Evolutionary conservation across 2,888 invertebrate genomes (phyloP).

Genomic region (Sarcophaga carnaria): DNA sequence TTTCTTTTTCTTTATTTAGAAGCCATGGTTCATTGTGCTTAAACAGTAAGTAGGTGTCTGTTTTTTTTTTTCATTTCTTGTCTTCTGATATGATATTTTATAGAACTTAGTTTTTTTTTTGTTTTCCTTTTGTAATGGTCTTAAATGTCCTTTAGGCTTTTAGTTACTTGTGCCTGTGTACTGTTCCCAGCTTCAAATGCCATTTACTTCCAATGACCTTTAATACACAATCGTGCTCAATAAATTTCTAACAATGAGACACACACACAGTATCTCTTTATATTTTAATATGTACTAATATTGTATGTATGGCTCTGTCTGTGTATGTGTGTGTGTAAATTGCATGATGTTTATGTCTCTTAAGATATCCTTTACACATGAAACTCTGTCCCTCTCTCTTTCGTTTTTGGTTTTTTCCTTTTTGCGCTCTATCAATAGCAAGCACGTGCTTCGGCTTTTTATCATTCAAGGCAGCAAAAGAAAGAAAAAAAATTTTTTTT

Average conservation of each 20-base stretch:
- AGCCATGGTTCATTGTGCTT: conserved; percentile 59
- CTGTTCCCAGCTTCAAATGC: conserved; percentile 16
- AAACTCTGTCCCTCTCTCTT: conserved; percentile 39
- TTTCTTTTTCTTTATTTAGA: conserved; percentile 15
- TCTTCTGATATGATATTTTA: background rate
- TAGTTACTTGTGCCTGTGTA: conserved; percentile 16
- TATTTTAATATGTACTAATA: conserved; percentile 26
- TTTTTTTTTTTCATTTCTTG: background rate
- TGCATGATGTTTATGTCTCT: conserved; percentile 50
- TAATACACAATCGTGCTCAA: conserved; percentile 40
- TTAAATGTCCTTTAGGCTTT: conserved; percentile 35
- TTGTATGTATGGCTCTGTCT: background rate
- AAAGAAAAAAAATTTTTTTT: background rate
- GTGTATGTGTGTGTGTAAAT: conserved; percentile 13
- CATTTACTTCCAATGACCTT: conserved; percentile 55
- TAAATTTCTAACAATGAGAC: conserved; percentile 38
- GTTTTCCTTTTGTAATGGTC: background rate
- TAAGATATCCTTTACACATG: conserved; percentile 67
- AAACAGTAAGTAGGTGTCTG: background rate
- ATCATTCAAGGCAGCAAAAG: conserved; percentile 36
- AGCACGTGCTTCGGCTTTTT: conserved; percentile 69
- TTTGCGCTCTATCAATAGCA: conserved; percentile 9
- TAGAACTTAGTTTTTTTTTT: background rate
- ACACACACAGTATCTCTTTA: conserved; percentile 1
- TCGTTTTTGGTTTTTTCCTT: background rate